These are phyloP conservation scores for Brachylomia viminalis DNA, from an alignment of 2,888 invertebrate genomes.

Conservation along the genomic window DNA sequence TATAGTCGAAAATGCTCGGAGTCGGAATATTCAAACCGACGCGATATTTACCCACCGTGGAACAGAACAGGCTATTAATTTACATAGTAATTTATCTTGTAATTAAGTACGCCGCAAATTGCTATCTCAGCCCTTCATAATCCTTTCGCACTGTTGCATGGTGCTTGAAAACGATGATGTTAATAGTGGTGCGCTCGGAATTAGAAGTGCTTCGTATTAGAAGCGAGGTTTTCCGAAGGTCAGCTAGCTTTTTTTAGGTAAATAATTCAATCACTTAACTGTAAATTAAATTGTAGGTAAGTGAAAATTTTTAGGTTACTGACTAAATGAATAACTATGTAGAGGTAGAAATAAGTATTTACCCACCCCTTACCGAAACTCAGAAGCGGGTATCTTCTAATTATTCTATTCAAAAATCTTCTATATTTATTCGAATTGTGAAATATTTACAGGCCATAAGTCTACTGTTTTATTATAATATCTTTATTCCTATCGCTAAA, in stretches of 20 bases:
- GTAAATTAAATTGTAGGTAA: no score
- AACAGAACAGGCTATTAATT: conserved; percentile 83
- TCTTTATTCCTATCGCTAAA: neutral
- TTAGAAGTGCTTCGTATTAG: neutral
- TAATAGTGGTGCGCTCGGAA: conserved; percentile 71
- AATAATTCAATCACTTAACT: neutral
- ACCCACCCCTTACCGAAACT: neutral
- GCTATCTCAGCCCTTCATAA: conserved; percentile 90
- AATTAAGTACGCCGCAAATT: conserved; percentile 90
- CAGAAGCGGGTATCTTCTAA: no score
- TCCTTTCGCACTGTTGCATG: conserved; percentile 87
- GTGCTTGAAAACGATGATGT: conserved; percentile 59
- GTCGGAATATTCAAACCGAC: conserved; percentile 56
- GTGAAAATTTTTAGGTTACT: no score
- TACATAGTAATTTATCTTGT: conserved; percentile 90
- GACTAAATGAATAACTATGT: no score
- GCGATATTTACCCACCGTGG: conserved; percentile 65
- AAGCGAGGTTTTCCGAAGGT: neutral
- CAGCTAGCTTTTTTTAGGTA: no score
- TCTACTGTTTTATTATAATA: neutral
- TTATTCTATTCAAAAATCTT: no score
- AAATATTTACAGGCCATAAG: neutral
- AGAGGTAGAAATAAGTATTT: neutral
- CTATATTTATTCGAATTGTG: neutral
- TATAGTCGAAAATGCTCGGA: conserved; percentile 39